Conservation (phyloP, 2,113 vertebrate species). For the Hydropotes inermis region DNA sequence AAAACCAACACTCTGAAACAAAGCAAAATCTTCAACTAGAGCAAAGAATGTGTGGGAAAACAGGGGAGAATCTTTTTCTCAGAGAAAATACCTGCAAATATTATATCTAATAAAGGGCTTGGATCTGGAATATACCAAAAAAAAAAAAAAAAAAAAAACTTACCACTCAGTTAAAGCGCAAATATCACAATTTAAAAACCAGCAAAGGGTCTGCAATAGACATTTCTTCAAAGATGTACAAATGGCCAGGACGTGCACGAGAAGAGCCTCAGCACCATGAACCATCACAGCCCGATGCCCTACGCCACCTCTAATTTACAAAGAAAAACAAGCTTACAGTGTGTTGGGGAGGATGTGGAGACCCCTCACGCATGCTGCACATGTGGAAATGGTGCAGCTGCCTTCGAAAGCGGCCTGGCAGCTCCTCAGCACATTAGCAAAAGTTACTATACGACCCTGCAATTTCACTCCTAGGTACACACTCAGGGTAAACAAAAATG, state of each 20-base stretch:
- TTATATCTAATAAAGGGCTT: not conserved
- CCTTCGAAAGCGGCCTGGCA: not conserved
- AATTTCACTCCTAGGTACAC: not conserved
- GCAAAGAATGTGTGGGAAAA: not conserved
- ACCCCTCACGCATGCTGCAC: not conserved
- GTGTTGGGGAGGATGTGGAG: not conserved
- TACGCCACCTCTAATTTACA: rapidly evolving
- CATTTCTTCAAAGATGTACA: not conserved
- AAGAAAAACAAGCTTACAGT: no score
- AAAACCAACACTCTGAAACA: not conserved
- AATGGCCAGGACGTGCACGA: not conserved
- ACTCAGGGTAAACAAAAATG: rapidly evolving
- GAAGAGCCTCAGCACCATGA: not conserved
- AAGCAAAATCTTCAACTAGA: not conserved
- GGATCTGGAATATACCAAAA: not conserved
- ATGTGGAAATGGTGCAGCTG: not conserved
- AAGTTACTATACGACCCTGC: rapidly evolving
- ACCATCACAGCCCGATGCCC: rapidly evolving
- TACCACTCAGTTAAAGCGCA: not conserved
- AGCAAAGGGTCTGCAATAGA: not conserved
- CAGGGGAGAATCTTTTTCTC: not conserved
- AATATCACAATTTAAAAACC: not conserved
- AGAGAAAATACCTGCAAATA: not conserved
- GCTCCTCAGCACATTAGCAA: not conserved
- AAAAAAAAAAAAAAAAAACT: not conserved